Base-by-base conservation (phyloP, 2,113 vertebrate species). In the Physeter macrocephalus region DNA sequence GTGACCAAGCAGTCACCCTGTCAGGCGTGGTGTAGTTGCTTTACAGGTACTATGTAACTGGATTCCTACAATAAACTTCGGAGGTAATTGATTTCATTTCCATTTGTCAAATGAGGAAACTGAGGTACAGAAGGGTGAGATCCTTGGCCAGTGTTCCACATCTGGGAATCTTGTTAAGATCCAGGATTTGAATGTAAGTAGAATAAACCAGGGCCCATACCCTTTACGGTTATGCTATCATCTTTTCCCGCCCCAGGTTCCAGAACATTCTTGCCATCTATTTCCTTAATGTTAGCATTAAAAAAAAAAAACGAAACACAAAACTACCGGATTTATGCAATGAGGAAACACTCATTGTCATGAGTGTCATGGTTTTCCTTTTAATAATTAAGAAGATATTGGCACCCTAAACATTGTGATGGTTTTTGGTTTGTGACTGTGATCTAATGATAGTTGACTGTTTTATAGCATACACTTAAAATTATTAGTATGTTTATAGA, bases 191-290 rank as follows among this genome's bases (percentile, higher is more conserved):
- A 94, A 77, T 46, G 17, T 34, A 34, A 36, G 41, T 85, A 46
- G 75, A n/a, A 54, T 54, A 89, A 92, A 57, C 21, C n/a, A 69
- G 9, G 52, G 34, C 18, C 8, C 27, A 29, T 62, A 21, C 4
- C 1, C 9, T 25, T 92, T 23, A 9, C 2, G 0, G 23, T 36
- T 75, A 15, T 29, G 18, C 29, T 52, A 1, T 11, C 7, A 0
- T 90, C 36, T 77, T 20, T 75, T 13, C 11, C 20, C 67, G 4
- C 29, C 41, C 3, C 29, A 18, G 23, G 29, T 72, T 96, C 69
- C n/a, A 80, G 62, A 92, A 54, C n/a, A 41, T 12, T 43, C 52
- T 59, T 71, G 36, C 57, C 4, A 25, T n/a, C 18, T 49, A 29
- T 72, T 88, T 25, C 20, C 12, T 80, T 71, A 41, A 10, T 52